Evolutionary conservation across 2,113 vertebrate species (phyloP), one percentile per base, ranked within the genome.

Genomic region (Plestiodon gilberti): DNA sequence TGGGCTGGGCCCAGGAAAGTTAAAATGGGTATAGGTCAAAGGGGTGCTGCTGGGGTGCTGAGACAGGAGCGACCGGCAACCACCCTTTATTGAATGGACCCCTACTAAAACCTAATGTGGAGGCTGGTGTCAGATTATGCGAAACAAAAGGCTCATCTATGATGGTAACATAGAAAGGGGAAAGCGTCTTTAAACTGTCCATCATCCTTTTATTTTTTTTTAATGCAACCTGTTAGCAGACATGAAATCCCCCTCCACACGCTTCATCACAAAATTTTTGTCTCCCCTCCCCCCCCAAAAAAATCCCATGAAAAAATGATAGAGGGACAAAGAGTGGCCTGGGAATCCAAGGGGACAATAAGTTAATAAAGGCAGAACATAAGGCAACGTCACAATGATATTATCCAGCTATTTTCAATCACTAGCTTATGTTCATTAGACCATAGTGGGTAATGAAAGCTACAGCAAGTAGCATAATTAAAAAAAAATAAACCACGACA

Each of bases 321-420:
- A 52, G 82, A 61, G 1, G 0, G 1, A 18, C 30, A 5, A 30
- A 40, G 0, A 9, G 15, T 28, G 10, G n/a, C 77, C 86, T 20
- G 43, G 8, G 13, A 74, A 78, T 4, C 2, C 22, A 11, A 2
- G 0, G 89, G 74, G 28, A 62, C 2, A 83, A 79, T 25, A 85
- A 30, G 6, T 73, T 78, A 87, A 65, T 43, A 5, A 23, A 91
- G 33, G 67, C 73, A 57, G 15, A 84, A 90, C 61, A 89, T 55
- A 78, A 28, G 80, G n/a, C 81, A 78, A 71, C 17, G 62, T 1
- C 20, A 3, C 61, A 85, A 48, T 84, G 84, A 87, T 65, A 2
- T 13, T 78, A 69, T 40, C 17, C 40, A 23, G 55, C 86, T 86
- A 18, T 25, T 78, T 92, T 59, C 75, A 75, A 25, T 79, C 14